A percentile compares a stretch with the other conserved stretches of the same genome.
These are phyloP conservation scores for Pseudolycoriella hygida DNA, from an alignment of 2,888 invertebrate species.

Conservation along the genomic window DNA sequence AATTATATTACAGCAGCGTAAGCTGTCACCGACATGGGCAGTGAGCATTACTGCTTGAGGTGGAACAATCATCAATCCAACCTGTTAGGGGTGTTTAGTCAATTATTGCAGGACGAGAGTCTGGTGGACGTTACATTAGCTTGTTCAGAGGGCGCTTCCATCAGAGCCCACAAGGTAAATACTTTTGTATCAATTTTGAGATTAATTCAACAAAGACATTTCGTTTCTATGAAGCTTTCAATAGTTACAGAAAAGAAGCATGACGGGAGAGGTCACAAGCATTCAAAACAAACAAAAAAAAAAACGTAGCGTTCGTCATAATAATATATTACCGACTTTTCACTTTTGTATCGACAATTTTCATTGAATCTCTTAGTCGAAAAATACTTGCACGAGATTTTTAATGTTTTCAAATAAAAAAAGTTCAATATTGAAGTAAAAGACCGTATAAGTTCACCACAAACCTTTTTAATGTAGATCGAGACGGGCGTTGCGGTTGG, in stretches of 20 bases:
- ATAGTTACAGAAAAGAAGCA: too few species aligned
- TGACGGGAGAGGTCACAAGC: too few species aligned
- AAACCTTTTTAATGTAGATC: too few species aligned
- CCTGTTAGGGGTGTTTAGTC: slow-evolving; percentile 92
- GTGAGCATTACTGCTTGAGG: slow-evolving; percentile 97
- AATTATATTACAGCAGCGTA: slow-evolving; percentile 40
- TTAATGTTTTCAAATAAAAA: background rate
- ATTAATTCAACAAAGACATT: background rate
- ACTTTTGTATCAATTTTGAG: background rate
- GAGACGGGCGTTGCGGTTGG: too few species aligned
- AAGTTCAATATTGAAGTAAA: too few species aligned
- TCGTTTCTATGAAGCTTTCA: too few species aligned
- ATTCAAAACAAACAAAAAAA: too few species aligned
- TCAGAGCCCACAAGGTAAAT: slow-evolving; percentile 74
- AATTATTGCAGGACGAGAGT: slow-evolving; percentile 88
- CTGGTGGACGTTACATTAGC: slow-evolving; percentile 92
- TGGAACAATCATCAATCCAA: slow-evolving; percentile 98
- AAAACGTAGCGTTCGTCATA: too few species aligned
- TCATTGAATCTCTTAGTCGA: too few species aligned
- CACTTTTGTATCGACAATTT: too few species aligned
- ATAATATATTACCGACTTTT: too few species aligned
- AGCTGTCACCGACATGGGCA: slow-evolving; percentile 90
- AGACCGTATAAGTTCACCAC: too few species aligned
- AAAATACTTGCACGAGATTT: background rate
- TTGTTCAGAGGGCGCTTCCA: slow-evolving; percentile 88